Base-by-base conservation (phyloP, 2,888 invertebrate species). In the Hydrotaea cyrtoneurina region DNA sequence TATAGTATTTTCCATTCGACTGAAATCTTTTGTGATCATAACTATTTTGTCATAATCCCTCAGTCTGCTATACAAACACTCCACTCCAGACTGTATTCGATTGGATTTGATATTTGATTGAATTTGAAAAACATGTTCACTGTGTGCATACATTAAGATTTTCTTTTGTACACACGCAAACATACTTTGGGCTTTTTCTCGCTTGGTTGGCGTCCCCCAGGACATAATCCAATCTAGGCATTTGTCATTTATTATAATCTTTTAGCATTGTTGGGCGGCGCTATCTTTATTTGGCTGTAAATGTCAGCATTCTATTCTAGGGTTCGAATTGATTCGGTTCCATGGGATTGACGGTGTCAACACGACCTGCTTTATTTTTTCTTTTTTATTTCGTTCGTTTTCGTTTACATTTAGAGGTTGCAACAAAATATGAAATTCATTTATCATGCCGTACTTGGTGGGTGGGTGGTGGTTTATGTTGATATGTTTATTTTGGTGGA, bases 241-340 rank as follows among this genome's bases (percentile, higher is more conserved):
- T 69, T 69, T 69, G 53, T 71, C 71, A 53, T 71, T 71, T 71
- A 39, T 53, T 53, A 71, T 71, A 71, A 71, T 50, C 71, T 50
- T 50, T 50, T 69, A 15, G 59, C 50, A 36, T 50, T 72, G 57
- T 57, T 57, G 15, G 13, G 36, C 13, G 5, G 69, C 26, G 50
- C 71, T 78, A 69, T 82, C 59, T 69, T 55, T 71, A 69, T 15
- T 69, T 69, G 50, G 57, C 78, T 78, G 62, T 73, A 57, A 57
- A 62, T 15, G n/a, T 31, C n/a, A 31, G 17, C 7, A 4, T 23
- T 26, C 59, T 26, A 62, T 31, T 31, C 23, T 62, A 15, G 31
- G 31, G 15, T 50, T 50, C 50, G 50, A 62, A 62, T 62, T 62
- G 62, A 62, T 15, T 50, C 50, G 3, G 2, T 7, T 10, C 43